phyloP scores from a whole-genome alignment of 2,888 invertebrate genomes.

The Tiliacea aurago region DNA sequence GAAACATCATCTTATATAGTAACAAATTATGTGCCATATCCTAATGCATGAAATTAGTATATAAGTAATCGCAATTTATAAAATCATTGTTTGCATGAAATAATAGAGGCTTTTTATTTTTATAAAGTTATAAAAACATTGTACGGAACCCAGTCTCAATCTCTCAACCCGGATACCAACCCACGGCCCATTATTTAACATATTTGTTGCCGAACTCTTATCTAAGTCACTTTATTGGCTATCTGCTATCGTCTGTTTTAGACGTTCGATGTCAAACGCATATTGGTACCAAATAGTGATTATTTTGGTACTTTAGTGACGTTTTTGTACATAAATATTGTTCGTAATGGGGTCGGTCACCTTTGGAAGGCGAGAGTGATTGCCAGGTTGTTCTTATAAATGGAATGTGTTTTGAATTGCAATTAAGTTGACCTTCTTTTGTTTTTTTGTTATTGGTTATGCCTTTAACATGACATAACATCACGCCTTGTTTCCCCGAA shows the following conservation, averaged over 20 bases:
- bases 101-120: too few relatives aligned
- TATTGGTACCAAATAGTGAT: conserved; percentile 45
- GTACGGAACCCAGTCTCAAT: conserved; percentile 27
- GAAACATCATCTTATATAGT: too few relatives aligned
- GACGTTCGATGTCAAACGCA: conserved; percentile 42
- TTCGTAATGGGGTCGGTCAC: conserved; percentile 31
- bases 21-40: too few relatives aligned
- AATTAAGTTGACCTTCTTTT: neutral
- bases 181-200: conserved; percentile 34
- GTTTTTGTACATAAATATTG: conserved; percentile 40
- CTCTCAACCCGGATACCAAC: neutral
- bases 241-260: conserved; percentile 45
- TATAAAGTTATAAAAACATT: neutral
- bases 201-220: conserved; percentile 47
- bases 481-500: too few relatives aligned
- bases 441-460: neutral
- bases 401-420: conserved; percentile 23
- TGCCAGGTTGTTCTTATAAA: neutral
- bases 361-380: conserved; percentile 50
- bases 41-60: too few relatives aligned
- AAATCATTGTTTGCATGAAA: too few relatives aligned
- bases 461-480: too few relatives aligned
- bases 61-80: too few relatives aligned
- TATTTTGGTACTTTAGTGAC: conserved; percentile 54
- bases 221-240: conserved; percentile 60